Evolutionary conservation across 2,113 vertebrate genomes (phyloP).

Genomic region (Jacana jacana): DNA sequence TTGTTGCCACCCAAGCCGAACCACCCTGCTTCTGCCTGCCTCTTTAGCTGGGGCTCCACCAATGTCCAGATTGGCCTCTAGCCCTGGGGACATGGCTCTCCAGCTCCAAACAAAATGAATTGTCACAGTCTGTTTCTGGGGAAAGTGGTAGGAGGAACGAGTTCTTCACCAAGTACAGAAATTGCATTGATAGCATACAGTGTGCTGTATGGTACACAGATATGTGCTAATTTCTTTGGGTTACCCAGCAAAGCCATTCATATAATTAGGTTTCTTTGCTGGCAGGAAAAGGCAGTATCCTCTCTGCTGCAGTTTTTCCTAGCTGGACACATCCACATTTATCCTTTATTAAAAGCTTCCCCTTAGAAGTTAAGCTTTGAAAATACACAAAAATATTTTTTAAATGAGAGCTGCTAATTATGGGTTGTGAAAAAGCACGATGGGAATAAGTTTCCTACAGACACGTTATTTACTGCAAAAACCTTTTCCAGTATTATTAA

Average conservation of each 20-base stretch:
- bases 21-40: not conserved
- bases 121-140: not conserved
- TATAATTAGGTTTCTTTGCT: constrained; percentile 40
- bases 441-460: not conserved
- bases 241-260: constrained; percentile 15
- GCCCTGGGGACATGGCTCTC: not conserved
- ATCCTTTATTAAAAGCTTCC: constrained; percentile 52
- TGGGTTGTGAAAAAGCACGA: not conserved
- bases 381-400: constrained; percentile 27
- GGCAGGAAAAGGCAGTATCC: constrained; percentile 24
- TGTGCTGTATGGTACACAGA: not conserved
- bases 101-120: not conserved
- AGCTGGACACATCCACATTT: constrained; percentile 21
- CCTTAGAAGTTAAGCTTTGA: constrained; percentile 21
- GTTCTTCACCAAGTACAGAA: not conserved
- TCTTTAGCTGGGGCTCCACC: not conserved
- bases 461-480: constrained; percentile 30
- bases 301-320: not conserved
- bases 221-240: constrained; percentile 25
- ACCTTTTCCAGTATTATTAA: not conserved
- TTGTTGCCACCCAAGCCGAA: rapidly evolving
- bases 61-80: not conserved
- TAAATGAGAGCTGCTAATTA: constrained; percentile 17
- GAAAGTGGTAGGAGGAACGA: not conserved
- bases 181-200: not conserved